Base-by-base conservation (phyloP, 2,797 vertebrate genomes). In the Scarus forsteni region DNA sequence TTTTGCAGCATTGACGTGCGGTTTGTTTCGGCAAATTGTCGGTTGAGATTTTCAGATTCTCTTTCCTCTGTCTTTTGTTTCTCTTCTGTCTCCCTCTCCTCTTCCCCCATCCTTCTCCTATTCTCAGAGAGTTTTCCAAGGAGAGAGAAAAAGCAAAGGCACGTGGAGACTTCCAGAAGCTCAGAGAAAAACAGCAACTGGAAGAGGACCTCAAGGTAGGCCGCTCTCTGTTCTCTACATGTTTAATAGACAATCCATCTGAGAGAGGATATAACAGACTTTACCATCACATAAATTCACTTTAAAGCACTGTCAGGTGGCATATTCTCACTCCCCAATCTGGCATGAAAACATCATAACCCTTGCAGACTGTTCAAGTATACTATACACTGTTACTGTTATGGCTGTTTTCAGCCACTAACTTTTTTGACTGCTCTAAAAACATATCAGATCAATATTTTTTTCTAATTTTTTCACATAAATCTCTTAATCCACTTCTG, bases 101-200 rank as follows among this genome's bases (percentile, higher is more conserved):
- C 84, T 58, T 15, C 44, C 14, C 65, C 27, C 82, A 66, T 79
- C 18, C 18, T 48, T 74, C 53, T 73, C 70, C 1, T 79, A 66
- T 46, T 79, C 60, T 38, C 87, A 98, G 97, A 92, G 97, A 99
- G 94, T 99, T 99, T 93, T 99, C 98, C 85, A 99, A 99, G 92
- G 98, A 99, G 83, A 95, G 98, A 76, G 98, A 99, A 89, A 99
- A 99, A 79, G 98, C 98, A 73, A 99, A 99, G 75, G 98, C 98
- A 49, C 96, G 98, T 0, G 98, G 98, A 0, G 98, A 99, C 88
- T 99, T 99, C 92, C 98, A 99, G 85, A 99, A 99, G 90, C 94
- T 99, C 51, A 85, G 98, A 79, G 98, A 99, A 89, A 99, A 99
- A 68, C 98, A 99, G 70, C 98, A 99, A 75, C 94, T 99, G 54